These are phyloP conservation scores for Ceratina australensis DNA, from an alignment of 1,140 invertebrate genomes.

Conservation along the genomic window DNA sequence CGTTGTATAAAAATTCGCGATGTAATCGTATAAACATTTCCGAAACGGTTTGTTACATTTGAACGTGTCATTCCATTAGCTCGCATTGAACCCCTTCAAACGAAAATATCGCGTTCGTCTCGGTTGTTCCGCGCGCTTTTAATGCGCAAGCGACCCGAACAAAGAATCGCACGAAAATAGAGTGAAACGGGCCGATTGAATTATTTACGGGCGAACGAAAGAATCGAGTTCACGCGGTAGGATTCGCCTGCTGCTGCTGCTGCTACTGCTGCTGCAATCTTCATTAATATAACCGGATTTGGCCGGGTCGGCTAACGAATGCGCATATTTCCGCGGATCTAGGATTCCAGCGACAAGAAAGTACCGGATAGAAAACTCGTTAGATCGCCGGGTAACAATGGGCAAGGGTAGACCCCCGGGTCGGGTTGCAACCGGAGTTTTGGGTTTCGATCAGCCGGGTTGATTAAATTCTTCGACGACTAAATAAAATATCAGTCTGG, in stretches of 20 bases:
- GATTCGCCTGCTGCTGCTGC: too few species aligned
- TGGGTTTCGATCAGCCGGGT: constrained; percentile 1
- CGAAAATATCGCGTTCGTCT: too few species aligned
- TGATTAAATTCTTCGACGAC: constrained; percentile 37
- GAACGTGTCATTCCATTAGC: too few species aligned
- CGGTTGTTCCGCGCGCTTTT: too few species aligned
- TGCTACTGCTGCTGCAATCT: neutral
- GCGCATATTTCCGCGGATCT: constrained; percentile 36
- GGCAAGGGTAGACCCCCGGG: neutral
- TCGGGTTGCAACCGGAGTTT: constrained; percentile 9
- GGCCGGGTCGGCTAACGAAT: constrained; percentile 9
- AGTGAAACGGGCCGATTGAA: too few species aligned
- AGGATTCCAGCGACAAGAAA: neutral
- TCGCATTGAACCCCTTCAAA: too few species aligned
- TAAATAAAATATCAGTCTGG: constrained; percentile 35
- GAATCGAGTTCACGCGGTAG: neutral
- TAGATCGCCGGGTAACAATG: constrained; percentile 29
- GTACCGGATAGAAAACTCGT: constrained; percentile 26
- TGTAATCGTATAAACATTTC: too few species aligned
- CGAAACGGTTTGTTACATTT: too few species aligned
- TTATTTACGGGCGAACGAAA: neutral
- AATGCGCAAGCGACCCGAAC: too few species aligned
- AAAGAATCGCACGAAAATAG: too few species aligned
- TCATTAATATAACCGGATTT: neutral
- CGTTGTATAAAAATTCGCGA: too few species aligned